These are phyloP conservation scores for Coleophora deauratella DNA, from an alignment of 2,888 invertebrate species.

Conservation along the genomic window DNA sequence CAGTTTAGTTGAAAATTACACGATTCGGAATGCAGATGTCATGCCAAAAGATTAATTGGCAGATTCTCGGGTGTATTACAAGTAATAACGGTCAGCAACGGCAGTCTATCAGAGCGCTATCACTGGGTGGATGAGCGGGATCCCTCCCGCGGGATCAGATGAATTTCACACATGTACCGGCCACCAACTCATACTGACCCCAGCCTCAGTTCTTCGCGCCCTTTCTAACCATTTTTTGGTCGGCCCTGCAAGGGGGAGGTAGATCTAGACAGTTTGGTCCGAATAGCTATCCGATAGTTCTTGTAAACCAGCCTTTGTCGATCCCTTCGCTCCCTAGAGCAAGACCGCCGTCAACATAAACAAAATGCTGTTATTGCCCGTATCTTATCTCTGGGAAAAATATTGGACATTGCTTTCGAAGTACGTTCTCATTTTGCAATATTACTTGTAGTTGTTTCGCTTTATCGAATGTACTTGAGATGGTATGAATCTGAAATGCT, in stretches of 20 bases:
- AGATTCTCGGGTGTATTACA: slow-evolving; percentile 11
- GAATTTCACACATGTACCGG: slow-evolving; percentile 31
- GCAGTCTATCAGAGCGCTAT: slow-evolving; percentile 35
- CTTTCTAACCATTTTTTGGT: slow-evolving; percentile 10
- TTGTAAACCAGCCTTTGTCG: slow-evolving; percentile 36
- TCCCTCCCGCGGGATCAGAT: slow-evolving; percentile 34
- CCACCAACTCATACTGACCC: slow-evolving; percentile 24
- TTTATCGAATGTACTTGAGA: no score
- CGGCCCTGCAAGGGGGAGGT: slow-evolving; percentile 12
- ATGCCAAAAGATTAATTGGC: slow-evolving; percentile 20
- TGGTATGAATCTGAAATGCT: no score
- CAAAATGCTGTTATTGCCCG: slow-evolving; percentile 61
- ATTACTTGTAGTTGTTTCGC: slow-evolving; percentile 9
- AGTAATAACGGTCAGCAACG: slow-evolving; percentile 12
- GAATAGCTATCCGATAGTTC: slow-evolving; percentile 35
- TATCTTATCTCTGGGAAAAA: slow-evolving; percentile 58
- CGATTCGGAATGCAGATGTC: no score
- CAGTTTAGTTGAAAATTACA: no score
- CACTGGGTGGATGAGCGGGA: slow-evolving; percentile 31
- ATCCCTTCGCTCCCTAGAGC: slow-evolving; percentile 38
- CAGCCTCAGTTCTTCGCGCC: slow-evolving; percentile 13
- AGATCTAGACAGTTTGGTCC: slow-evolving; percentile 26
- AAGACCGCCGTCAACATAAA: slow-evolving; percentile 61
- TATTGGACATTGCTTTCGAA: slow-evolving; percentile 40
- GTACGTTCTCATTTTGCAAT: slow-evolving; percentile 33